Conservation (phyloP, 2,113 vertebrate species). For the Gambusia affinis region DNA sequence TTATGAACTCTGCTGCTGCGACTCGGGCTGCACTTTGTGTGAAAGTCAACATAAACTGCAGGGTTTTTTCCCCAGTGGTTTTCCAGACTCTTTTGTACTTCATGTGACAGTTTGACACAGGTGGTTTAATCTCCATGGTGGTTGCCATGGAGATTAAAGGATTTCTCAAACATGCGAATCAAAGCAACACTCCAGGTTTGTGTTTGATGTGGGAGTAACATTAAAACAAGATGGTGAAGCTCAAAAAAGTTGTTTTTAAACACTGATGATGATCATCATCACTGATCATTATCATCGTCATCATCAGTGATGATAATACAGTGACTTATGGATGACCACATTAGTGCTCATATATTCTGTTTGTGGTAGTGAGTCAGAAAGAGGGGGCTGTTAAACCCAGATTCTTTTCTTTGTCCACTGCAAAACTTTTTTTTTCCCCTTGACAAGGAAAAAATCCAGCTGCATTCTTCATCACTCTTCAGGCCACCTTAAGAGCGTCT, state of each 20-base stretch:
- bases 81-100: background rate
- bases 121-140: too few relatives aligned
- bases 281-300: too few relatives aligned
- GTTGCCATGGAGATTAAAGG: too few relatives aligned
- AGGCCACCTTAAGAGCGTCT: constrained; percentile 45
- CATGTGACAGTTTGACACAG: background rate
- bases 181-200: too few relatives aligned
- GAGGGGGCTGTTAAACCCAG: constrained; percentile 15
- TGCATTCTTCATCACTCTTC: constrained; percentile 24
- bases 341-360: background rate
- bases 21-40: constrained; percentile 25
- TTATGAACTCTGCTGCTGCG: constrained; percentile 35
- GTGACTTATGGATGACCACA: too few relatives aligned
- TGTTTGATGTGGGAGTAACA: too few relatives aligned
- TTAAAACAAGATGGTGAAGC: too few relatives aligned
- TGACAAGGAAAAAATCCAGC: background rate
- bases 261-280: too few relatives aligned
- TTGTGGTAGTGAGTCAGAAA: constrained; percentile 1
- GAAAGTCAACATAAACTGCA: constrained; percentile 13
- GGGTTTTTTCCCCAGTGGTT: background rate
- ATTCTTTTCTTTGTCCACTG: constrained; percentile 7
- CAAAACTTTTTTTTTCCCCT: constrained; percentile 13
- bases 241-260: too few relatives aligned
- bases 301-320: background rate
- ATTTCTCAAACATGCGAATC: too few relatives aligned